Evolutionary conservation across 2,113 vertebrate species (phyloP), one percentile per base, ranked within the genome.

Genomic region (Martes martes): DNA sequence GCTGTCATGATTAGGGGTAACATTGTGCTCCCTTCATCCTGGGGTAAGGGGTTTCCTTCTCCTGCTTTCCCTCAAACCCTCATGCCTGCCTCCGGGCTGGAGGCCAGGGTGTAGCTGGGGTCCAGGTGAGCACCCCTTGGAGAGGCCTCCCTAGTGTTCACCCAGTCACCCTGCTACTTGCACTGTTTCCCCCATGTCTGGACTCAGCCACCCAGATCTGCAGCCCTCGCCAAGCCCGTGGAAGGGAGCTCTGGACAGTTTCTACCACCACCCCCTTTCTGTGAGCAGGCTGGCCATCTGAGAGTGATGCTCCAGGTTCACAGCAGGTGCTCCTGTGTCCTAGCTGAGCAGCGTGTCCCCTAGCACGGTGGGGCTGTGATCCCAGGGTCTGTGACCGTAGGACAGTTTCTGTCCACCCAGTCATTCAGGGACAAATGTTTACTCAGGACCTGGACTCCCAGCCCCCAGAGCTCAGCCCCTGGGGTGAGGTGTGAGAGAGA

Each of bases 381-480:
- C 42, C 76, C 31, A 16, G 23, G 28, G 71, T 36, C 63, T 94
- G 71, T 1, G n/a, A 47, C 42, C 13, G 28, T 39, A 23, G 57
- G 23, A 39, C 28, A 21, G 73, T 45, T 52, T 82, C 67, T 65
- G 69, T 16, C 42, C n/a, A 88, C 69, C 42, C 28, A 14, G 55
- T 92, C 84, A 65, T 63, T 95, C 67, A 39, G 9, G 65, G 76
- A 91, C 74, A 78, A n/a, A 78, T 52, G 61, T 91, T 74, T 89
- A 31, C 78, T 39, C 15, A 11, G 33, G 57, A 13, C 24, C n/a
- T 39, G 31, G 52, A 79, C 18, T 89, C 36, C 15, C 6, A 26
- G 39, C 24, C 9, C 31, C 86, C 16, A 52, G 83, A 3, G 28
- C 57, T 74, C 24, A 57, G 42, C 2, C 39, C 6, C 33, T 11